These are phyloP conservation scores for Heterodera schachtii DNA, from an alignment of 1,140 invertebrate genomes.

Conservation along the genomic window DNA sequence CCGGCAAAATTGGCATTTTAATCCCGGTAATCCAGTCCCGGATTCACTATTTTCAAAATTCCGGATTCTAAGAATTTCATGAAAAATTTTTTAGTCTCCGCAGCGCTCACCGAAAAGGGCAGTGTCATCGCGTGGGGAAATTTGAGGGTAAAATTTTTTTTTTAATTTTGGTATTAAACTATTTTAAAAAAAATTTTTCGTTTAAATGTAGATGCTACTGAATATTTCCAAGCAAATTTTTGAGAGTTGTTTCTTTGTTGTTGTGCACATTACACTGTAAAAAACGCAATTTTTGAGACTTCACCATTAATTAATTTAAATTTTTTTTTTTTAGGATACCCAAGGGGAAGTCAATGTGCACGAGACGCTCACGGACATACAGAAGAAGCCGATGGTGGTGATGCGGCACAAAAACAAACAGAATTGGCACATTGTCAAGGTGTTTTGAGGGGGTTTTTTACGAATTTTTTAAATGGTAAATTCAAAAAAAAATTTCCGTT, in stretches of 20 bases:
- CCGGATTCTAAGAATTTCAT: no score
- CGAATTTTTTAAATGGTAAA: no score
- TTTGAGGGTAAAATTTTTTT: slow-evolving; percentile 48
- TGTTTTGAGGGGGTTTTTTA: slow-evolving; percentile 21
- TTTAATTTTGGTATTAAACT: no score
- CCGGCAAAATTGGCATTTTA: no score
- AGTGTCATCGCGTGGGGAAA: slow-evolving; percentile 64
- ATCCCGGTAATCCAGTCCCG: no score
- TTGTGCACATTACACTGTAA: background rate
- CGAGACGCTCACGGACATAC: slow-evolving; percentile 52
- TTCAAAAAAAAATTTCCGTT: no score
- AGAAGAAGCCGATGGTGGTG: slow-evolving; percentile 58
- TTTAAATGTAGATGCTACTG: background rate
- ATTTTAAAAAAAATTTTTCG: background rate
- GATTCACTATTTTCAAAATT: no score
- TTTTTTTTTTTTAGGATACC: slow-evolving; percentile 45
- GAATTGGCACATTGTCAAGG: slow-evolving; percentile 50
- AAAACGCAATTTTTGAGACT: background rate
- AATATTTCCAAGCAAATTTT: background rate
- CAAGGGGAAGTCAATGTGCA: slow-evolving; percentile 58
- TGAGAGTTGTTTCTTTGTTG: background rate
- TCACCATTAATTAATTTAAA: slow-evolving; percentile 9
- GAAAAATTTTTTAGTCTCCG: slow-evolving; percentile 28
- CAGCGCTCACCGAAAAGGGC: slow-evolving; percentile 60
- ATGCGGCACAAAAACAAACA: slow-evolving; percentile 41